Base-by-base conservation (phyloP, 2,113 vertebrate genomes). In the Coptodon bakossiorum region DNA sequence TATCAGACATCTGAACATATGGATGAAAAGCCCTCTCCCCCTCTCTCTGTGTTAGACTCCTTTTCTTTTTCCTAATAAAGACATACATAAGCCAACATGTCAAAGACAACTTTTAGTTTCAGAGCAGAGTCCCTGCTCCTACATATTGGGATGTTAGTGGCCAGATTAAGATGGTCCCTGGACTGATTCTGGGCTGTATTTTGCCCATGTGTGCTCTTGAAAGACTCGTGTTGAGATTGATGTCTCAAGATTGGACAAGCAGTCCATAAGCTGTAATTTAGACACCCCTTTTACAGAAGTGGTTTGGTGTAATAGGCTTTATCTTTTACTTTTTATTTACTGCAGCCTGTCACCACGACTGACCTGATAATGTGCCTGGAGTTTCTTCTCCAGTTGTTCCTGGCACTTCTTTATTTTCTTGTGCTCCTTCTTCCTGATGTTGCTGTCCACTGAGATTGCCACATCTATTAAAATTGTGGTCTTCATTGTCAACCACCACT, bases 1-100 rank as follows among this genome's bases (percentile, higher is more conserved):
- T 95, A 96, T 96, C 95, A 83, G 59, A 85, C 83, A 86, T 92
- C 90, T 90, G 90, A 93, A 93, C 90, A 92, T 94, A 92, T 88
- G 87, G 88, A 96, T 94, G 87, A 93, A 94, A 94, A 91, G 90
- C 71, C 34, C 40, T 79, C 78, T 91, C 50, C 86, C 85, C 85
- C 91, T 71, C 52, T 56, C 24, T 85, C 88, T 87, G 68, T 48
- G 22, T 81, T n/a, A 40, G 11, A 84, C 68, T 12, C 52, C 19
- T 40, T 92, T 83, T 84, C 48, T 89, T 83, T 84, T 84, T 91
- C 45, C 10, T 52, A 34, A 78, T 52, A 78, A 78, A 78, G 10
- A 34, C 5, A 78, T 50, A n/a, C 16, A 86, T 40, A 78, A 43
- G 63, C 17, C 29, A 6, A 54, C 63, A 85, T 36, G 45, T 59